phyloP scores from a whole-genome alignment of 1,140 invertebrate species.

The Megalonaias nervosa region DNA sequence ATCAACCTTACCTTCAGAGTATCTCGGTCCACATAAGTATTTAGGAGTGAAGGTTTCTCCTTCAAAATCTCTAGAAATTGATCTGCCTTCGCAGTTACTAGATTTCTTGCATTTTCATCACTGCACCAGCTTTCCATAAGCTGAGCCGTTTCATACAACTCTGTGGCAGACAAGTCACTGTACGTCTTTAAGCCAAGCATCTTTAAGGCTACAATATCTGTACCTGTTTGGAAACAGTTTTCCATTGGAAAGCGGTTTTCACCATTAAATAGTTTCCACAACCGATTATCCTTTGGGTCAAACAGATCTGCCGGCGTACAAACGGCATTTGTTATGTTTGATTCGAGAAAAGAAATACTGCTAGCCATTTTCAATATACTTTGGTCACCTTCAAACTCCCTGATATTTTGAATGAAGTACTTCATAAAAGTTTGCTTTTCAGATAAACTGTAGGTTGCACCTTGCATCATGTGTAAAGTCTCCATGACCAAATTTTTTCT shows the following conservation, averaged over 20 bases:
- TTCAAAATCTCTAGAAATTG: conserved; percentile 11
- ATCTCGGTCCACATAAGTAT: neutral
- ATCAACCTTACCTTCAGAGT: neutral
- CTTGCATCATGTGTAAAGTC: no score
- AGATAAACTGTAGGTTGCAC: no score
- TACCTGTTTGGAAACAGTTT: no score
- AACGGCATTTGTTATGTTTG: neutral
- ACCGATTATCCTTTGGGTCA: conserved; percentile 11
- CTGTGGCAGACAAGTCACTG: neutral
- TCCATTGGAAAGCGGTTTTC: conserved; percentile 14
- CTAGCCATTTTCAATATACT: conserved; percentile 1
- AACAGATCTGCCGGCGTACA: conserved; percentile 11
- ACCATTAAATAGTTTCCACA: conserved; percentile 1
- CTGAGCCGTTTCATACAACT: neutral
- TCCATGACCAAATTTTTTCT: neutral
- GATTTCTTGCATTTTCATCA: neutral
- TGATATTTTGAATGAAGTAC: conserved; percentile 1
- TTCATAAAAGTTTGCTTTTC: conserved; percentile 10
- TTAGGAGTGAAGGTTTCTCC: neutral
- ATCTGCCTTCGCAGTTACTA: neutral
- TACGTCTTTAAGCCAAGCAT: conserved; percentile 17
- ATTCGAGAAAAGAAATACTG: neutral
- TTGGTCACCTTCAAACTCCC: neutral
- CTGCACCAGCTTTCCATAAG: neutral
- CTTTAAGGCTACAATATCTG: neutral